These are phyloP conservation scores for Drosophila suboccidentalis DNA, from an alignment of 2,888 invertebrate genomes.

Conservation along the genomic window DNA sequence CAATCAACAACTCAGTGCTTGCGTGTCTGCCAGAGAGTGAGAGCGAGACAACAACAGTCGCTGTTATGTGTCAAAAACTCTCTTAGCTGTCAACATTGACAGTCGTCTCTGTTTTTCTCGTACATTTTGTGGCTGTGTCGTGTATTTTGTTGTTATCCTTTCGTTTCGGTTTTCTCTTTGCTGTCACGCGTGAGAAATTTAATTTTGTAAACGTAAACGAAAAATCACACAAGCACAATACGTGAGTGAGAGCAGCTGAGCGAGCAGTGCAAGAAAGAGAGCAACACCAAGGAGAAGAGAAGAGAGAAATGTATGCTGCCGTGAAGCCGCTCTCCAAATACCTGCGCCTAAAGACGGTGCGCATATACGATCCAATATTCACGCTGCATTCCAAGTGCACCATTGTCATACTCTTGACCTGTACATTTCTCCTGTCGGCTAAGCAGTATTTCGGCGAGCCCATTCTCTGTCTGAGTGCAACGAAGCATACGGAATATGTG, in stretches of 20 bases:
- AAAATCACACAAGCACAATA: slow-evolving; percentile 14
- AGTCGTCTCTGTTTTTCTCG: background rate
- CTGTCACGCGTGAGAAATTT: slow-evolving; percentile 3
- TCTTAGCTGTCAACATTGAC: background rate
- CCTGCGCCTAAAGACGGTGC: slow-evolving; percentile 88
- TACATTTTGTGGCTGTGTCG: background rate
- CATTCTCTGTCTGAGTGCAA: slow-evolving; percentile 90
- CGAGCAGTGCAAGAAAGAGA: background rate
- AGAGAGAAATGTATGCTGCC: slow-evolving; percentile 87
- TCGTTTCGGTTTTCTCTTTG: background rate
- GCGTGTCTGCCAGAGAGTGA: background rate
- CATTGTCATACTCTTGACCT: slow-evolving; percentile 90
- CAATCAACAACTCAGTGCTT: background rate
- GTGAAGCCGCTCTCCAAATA: slow-evolving; percentile 87
- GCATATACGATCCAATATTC: slow-evolving; percentile 91
- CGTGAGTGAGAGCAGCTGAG: slow-evolving; percentile 1
- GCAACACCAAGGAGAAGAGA: too few relatives aligned
- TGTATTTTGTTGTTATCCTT: background rate
- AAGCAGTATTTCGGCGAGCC: slow-evolving; percentile 95
- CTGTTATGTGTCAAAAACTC: background rate
- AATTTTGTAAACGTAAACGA: slow-evolving; percentile 4
- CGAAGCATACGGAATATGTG: slow-evolving; percentile 87
- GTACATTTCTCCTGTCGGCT: slow-evolving; percentile 90
- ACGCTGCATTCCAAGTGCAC: slow-evolving; percentile 90
- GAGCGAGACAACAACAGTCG: slow-evolving; percentile 6